Base-by-base conservation (phyloP, 2,888 invertebrate species). In the Nomada ferruginata region DNA sequence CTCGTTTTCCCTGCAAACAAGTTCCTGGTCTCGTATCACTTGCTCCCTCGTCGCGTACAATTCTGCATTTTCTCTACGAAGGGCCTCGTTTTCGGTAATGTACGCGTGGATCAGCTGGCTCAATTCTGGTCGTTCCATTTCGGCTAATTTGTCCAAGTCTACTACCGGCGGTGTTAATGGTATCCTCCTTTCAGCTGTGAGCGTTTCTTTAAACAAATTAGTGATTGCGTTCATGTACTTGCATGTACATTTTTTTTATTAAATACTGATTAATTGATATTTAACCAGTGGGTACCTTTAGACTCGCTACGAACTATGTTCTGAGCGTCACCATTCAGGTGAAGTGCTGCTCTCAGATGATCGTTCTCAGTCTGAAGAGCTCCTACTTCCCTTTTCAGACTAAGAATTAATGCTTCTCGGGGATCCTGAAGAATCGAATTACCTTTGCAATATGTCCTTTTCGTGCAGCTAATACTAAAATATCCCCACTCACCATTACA, bases 1-100 rank as follows among this genome's bases (percentile, higher is more conserved):
- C 92, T 99, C 98, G 91, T 99, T 99, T 94, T 99, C 98, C 74
- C 97, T 94, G 91, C 97, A 98, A 44, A 98, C 96, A 53, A 97
- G 93, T 93, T 98, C 98, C 92, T 98, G 98, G 93, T 99, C 98
- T 15, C 98, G 94, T 85, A 98, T 95, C 81, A 98, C 95, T 85
- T 97, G 95, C 92, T 98, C 98, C 65, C 97, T 94, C 0, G 97
- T 96, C 52, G 95, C 95, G 94, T 96, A 98, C 72, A 98, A 94
- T 87, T 98, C 98, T 1, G 96, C 95, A 94, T 98, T 98, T 94
- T 99, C 98, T 26, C 96, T 95, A 60, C 98, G 95, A 70, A 97
- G 93, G 0, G 97, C 96, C 44, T 96, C 95, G 92, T 97, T 97
- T 93, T 97, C 97, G 3, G 95, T 95, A 94, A 98, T 97, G 92